Evolutionary conservation across 2,888 invertebrate genomes (phyloP).

Genomic region (Hypena proboscidalis): DNA sequence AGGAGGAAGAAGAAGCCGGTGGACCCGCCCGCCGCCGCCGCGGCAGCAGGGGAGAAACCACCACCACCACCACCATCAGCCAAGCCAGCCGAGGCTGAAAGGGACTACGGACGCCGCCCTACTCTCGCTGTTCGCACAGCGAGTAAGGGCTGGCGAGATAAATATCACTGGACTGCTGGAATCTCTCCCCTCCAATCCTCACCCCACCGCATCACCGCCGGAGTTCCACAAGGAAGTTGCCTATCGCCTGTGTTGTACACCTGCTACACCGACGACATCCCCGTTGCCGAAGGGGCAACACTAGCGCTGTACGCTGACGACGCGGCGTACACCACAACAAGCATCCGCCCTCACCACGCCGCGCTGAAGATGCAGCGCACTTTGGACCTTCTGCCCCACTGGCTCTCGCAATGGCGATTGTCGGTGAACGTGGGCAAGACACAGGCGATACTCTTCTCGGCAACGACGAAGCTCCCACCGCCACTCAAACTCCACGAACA

Average conservation of each 20-base stretch:
- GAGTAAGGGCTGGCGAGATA: no score
- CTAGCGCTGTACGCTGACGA: constrained; percentile 10
- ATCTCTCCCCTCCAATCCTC: no score
- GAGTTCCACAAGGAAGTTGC: constrained; percentile 17
- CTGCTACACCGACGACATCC: constrained; percentile 6
- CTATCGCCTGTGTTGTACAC: constrained; percentile 7
- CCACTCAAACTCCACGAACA: not conserved
- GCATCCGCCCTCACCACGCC: not conserved
- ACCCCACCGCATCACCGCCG: constrained; percentile 20
- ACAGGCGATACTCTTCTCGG: constrained; percentile 15
- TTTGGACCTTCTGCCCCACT: not conserved
- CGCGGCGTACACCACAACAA: not conserved
- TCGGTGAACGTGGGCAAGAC: constrained; percentile 29
- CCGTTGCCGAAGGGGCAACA: not conserved
- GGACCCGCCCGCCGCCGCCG: no score
- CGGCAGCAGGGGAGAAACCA: no score
- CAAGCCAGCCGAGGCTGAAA: no score
- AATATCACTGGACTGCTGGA: no score
- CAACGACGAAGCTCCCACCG: no score
- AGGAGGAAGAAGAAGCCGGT: no score
- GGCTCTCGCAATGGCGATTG: constrained; percentile 6
- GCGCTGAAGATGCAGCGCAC: not conserved
- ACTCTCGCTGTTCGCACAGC: no score
- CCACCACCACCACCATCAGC: no score
- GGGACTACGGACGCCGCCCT: no score